Evolutionary conservation across 2,113 vertebrate genomes (phyloP).

Genomic region (Triplophysa tibetana): DNA sequence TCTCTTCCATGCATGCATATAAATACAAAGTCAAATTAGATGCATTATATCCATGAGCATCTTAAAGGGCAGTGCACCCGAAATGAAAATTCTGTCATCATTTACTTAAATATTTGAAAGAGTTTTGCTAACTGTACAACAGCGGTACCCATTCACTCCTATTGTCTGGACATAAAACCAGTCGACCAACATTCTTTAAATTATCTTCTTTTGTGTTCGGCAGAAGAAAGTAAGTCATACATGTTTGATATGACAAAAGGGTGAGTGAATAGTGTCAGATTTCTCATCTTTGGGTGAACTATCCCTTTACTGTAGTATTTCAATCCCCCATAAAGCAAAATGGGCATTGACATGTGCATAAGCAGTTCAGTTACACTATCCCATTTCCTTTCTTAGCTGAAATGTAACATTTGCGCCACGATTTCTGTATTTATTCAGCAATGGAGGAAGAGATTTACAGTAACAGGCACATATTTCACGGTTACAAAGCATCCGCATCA

Average conservation of each 20-base stretch:
- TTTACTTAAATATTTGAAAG: too few relatives aligned
- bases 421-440: conserved; percentile 21
- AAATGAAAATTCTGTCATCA: too few relatives aligned
- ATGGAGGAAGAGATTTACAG: conserved; percentile 10
- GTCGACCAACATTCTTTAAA: too few relatives aligned
- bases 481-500: conserved; percentile 9
- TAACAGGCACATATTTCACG: conserved; percentile 28
- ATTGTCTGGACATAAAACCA: too few relatives aligned
- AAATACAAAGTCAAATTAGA: conserved; percentile 10
- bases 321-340: conserved; percentile 15
- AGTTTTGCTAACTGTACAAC: too few relatives aligned
- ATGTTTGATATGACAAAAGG: too few relatives aligned
- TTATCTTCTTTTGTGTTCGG: too few relatives aligned
- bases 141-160: too few relatives aligned
- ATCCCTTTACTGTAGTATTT: conserved; percentile 2
- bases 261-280: too few relatives aligned
- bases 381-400: not conserved
- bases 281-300: too few relatives aligned
- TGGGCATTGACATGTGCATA: not conserved
- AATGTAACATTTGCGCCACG: not conserved
- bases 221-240: too few relatives aligned
- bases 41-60: not conserved
- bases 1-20: not conserved
- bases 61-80: too few relatives aligned
- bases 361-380: conserved; percentile 26